phyloP scores from a whole-genome alignment of 2,113 vertebrate genomes.

The Athene cunicularia region DNA sequence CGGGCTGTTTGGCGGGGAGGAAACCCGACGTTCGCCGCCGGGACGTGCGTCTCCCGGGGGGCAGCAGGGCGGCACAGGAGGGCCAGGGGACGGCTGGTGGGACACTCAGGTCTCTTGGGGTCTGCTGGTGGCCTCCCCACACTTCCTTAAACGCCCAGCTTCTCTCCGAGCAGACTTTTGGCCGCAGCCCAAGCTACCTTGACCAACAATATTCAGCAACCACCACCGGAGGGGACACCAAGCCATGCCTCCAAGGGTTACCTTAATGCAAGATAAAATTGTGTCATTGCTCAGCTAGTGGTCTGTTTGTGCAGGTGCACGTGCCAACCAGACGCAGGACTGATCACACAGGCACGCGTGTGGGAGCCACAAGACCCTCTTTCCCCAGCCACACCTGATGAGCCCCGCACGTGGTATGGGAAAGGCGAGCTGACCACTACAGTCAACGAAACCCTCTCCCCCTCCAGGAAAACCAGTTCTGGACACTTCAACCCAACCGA shows the following conservation, averaged over 20 bases:
- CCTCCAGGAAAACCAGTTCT: not conserved
- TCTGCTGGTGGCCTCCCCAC: not conserved
- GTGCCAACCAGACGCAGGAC: accelerated
- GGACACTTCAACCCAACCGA: not conserved
- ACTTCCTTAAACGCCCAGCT: not conserved
- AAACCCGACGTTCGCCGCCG: not conserved
- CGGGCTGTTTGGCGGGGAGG: not conserved
- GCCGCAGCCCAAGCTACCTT: accelerated
- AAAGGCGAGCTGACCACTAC: not conserved
- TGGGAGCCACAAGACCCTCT: not conserved
- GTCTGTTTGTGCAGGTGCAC: not conserved
- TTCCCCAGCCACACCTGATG: not conserved
- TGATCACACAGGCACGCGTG: accelerated
- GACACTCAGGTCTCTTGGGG: not conserved
- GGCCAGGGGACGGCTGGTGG: not conserved
- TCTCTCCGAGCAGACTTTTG: not conserved
- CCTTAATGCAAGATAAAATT: not conserved
- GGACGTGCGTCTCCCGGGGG: not conserved
- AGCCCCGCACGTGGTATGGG: accelerated
- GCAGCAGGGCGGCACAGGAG: accelerated
- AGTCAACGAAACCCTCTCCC: not conserved
- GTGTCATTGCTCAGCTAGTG: accelerated
- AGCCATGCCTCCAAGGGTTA: not conserved
- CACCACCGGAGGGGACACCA: not conserved
- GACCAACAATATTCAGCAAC: not conserved